Conservation (phyloP, 2,797 vertebrate genomes). For the Nyctibius grandis region DNA sequence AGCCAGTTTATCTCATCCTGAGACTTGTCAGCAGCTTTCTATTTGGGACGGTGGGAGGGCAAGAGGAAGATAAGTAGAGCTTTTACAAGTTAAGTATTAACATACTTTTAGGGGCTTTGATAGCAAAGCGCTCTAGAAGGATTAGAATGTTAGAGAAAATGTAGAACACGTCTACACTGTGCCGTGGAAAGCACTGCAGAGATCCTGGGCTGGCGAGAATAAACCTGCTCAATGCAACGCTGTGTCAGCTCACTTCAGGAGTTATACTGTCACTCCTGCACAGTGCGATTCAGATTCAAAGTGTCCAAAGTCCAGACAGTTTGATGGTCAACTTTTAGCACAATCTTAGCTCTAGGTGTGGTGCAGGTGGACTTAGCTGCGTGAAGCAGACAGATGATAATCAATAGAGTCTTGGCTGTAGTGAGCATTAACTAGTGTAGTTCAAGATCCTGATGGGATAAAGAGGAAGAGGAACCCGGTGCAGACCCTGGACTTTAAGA, state of each 20-base stretch:
- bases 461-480: background rate
- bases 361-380: background rate
- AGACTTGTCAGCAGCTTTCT: slow-evolving; percentile 56
- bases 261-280: background rate
- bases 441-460: background rate
- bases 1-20: slow-evolving; percentile 42
- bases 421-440: background rate
- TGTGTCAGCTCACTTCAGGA: background rate
- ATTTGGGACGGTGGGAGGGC: background rate
- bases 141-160: slow-evolving; percentile 15
- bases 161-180: background rate
- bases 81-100: slow-evolving; percentile 38
- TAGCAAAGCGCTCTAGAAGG: background rate
- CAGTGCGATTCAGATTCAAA: background rate
- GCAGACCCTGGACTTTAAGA: background rate
- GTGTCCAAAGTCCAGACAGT: background rate
- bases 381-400: background rate
- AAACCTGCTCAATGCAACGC: background rate
- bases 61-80: slow-evolving; percentile 34
- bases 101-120: background rate
- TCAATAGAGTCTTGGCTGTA: background rate
- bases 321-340: background rate
- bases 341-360: background rate
- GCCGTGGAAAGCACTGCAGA: background rate
- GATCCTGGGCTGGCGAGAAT: background rate